Base-by-base conservation (phyloP, 2,888 invertebrate genomes). In the Parnassius mnemosyne region DNA sequence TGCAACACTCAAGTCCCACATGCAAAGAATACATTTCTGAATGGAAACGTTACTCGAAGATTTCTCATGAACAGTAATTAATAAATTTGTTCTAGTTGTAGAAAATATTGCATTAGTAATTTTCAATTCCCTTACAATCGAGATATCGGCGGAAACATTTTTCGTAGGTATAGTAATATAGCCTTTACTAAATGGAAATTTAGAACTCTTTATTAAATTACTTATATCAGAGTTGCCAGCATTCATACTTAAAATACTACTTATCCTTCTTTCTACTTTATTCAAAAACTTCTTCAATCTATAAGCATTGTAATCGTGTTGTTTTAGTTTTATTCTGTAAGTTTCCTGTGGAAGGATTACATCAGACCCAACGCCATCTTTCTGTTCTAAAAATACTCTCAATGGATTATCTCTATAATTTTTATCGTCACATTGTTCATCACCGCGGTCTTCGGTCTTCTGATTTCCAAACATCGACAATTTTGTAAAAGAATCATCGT, bases 321-420 rank as follows among this genome's bases (percentile, higher is more conserved):
- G 76, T 68, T 81, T 83, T 68, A 88, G 70, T 75, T 84, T 88
- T 0, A 68, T 66, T 70, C 82, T 80, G 51, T 88, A 90, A 7
- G 61, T 77, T 61, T 82, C 79, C 57, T 80, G 78, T 68, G 86
- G 83, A 73, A 89, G 74, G 74, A 87, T 82, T 75, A 77, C 71
- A 42, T 80, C 78, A 2, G 71, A 60, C 1, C 91, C 89, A 9
- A 74, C 87, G 65, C 89, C 91, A 77, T 88, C 74, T 80, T 81
- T 89, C 61, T 91, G 90, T 71, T 91, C 89, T n/a, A 91, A 79
- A 68, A 76, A 85, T 53, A 89, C 77, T 54, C 87, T 72, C 46
- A 91, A 68, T 0, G 87, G 85, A 76, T 88, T 82, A 0, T 63
- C 69, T 69, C 75, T 80, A 56, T 87, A 89, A 67, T 70, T 72